Evolutionary conservation across 2,113 vertebrate species (phyloP).

Genomic region (Chionomys nivalis): DNA sequence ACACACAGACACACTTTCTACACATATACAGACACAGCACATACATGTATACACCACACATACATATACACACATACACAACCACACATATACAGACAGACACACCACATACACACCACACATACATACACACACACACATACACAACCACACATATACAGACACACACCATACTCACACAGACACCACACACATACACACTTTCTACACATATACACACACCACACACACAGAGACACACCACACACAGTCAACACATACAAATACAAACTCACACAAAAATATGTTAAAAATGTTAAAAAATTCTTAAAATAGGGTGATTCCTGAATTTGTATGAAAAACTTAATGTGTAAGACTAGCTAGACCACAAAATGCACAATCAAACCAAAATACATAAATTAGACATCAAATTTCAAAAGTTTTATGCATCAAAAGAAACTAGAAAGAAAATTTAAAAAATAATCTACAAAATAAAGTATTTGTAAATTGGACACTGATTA

Average conservation of each 20-base stretch:
- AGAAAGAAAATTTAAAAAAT: not conserved
- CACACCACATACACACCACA: not conserved
- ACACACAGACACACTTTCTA: not conserved
- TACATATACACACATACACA: not conserved
- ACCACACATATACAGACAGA: not conserved
- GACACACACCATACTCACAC: not conserved
- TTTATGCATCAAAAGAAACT: not conserved
- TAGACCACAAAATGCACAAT: not conserved
- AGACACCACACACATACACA: not conserved
- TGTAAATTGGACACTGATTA: not conserved
- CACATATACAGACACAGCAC: not conserved
- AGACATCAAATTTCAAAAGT: not conserved
- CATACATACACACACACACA: not conserved
- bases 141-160: not conserved
- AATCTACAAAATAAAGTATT: not conserved
- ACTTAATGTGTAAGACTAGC: not conserved
- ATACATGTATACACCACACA: not conserved
- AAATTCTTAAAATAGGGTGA: conserved; percentile 19
- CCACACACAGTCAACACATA: not conserved
- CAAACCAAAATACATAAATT: not conserved
- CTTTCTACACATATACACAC: not conserved
- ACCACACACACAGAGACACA: not conserved
- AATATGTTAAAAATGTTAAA: not conserved
- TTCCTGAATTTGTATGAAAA: not conserved
- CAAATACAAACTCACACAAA: not conserved